Evolutionary conservation across 2,797 vertebrate species (phyloP).

Genomic region (Coilia nasus): DNA sequence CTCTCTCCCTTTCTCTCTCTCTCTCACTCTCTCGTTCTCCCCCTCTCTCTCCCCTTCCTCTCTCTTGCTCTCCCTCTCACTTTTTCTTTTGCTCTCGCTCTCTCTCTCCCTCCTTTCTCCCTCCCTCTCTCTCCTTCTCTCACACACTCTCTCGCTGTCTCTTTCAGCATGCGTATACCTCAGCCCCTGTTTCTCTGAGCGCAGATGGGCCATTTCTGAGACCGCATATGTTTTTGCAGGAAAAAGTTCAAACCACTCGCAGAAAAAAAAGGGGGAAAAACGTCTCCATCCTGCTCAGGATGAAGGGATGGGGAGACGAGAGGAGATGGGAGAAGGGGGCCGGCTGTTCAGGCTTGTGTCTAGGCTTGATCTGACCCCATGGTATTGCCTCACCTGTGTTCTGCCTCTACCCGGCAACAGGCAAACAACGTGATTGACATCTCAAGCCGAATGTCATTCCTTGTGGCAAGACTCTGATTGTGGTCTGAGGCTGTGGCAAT

Average conservation of each 20-base stretch:
- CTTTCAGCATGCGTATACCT: background rate
- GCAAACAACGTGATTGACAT: conserved; percentile 4
- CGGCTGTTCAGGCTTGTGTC: background rate
- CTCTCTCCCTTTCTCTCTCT: background rate
- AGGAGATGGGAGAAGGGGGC: background rate
- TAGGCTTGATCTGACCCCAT: background rate
- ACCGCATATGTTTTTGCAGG: background rate
- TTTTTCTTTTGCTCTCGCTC: background rate
- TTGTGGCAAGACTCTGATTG: background rate
- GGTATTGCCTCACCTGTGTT: background rate
- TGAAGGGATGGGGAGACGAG: background rate
- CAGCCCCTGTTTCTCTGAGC: background rate
- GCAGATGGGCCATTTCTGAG: background rate
- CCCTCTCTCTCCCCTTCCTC: background rate
- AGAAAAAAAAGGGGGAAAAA: background rate
- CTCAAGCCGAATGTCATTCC: background rate
- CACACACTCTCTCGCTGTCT: background rate
- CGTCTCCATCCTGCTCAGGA: background rate
- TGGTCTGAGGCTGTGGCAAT: background rate
- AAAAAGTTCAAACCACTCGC: background rate
- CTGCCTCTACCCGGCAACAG: background rate
- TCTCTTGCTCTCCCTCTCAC: background rate
- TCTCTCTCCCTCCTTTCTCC: background rate
- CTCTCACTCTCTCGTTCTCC: background rate
- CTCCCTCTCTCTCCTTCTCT: background rate